Evolutionary conservation across 2,797 vertebrate species (phyloP).

Genomic region (Sarcophilus harrisii): DNA sequence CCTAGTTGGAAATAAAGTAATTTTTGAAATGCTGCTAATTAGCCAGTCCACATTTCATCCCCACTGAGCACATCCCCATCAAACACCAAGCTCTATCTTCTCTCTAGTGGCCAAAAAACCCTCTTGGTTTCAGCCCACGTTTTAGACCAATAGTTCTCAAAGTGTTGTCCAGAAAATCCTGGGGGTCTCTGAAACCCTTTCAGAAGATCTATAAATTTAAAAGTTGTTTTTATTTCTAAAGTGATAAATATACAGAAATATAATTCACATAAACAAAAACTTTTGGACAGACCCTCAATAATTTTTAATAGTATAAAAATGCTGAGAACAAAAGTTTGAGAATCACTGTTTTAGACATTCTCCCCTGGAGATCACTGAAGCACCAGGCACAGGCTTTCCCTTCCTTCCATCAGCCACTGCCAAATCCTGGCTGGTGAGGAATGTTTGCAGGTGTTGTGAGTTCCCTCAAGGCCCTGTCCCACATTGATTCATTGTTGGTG

Average conservation of each 20-base stretch:
- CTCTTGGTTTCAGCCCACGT: not conserved
- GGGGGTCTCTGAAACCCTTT: too few relatives aligned
- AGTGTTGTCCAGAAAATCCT: too few relatives aligned
- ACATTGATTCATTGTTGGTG: too few relatives aligned
- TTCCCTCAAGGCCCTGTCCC: not conserved
- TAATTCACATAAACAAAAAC: too few relatives aligned
- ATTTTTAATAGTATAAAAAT: too few relatives aligned
- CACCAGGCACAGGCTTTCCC: not conserved
- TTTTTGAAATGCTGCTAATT: not conserved
- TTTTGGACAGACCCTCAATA: too few relatives aligned
- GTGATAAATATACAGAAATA: too few relatives aligned
- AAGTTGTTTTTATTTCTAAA: too few relatives aligned
- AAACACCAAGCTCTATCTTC: not conserved
- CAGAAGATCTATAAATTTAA: too few relatives aligned
- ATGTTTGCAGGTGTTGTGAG: not conserved
- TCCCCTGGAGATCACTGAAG: not conserved
- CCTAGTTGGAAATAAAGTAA: not conserved
- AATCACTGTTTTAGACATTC: too few relatives aligned
- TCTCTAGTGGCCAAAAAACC: not conserved
- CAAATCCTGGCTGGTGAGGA: not conserved
- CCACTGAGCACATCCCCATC: not conserved
- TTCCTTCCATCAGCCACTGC: not conserved
- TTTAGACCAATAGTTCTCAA: not conserved
- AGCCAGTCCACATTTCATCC: not conserved
- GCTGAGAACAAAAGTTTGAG: too few relatives aligned